These are phyloP conservation scores for Eristalinus sepulchralis DNA, from an alignment of 2,888 invertebrate genomes.

Conservation along the genomic window DNA sequence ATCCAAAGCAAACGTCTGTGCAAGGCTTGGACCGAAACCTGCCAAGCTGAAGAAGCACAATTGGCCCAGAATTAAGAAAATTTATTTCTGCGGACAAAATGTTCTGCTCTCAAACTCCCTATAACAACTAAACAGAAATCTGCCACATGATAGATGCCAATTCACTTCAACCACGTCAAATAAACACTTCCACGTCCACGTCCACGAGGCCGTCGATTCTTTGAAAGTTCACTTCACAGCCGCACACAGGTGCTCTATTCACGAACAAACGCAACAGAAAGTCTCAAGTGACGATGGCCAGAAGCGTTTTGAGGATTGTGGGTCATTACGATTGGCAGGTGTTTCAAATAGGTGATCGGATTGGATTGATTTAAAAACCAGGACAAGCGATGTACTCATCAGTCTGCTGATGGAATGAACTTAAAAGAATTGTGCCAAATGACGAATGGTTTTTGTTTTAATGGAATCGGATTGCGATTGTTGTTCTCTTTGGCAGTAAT, in stretches of 20 bases:
- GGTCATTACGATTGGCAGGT: slow-evolving; percentile 5
- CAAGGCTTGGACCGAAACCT: no score
- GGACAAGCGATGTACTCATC: background rate
- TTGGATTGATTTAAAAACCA: background rate
- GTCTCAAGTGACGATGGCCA: background rate
- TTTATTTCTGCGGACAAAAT: no score
- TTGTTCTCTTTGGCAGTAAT: background rate
- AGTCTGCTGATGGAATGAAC: background rate
- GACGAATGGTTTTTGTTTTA: background rate
- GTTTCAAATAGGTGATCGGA: background rate
- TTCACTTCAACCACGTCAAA: no score
- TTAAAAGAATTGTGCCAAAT: background rate
- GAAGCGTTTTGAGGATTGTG: background rate
- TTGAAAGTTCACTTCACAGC: background rate
- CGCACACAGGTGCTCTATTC: background rate
- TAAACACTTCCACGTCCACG: no score
- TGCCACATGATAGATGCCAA: no score
- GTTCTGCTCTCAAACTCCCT: no score
- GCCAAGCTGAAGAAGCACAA: no score
- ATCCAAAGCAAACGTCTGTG: no score
- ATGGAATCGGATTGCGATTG: background rate
- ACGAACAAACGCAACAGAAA: background rate
- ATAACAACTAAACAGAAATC: no score
- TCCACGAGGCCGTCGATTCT: background rate
- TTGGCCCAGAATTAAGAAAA: no score